A percentile compares a stretch with the other conserved stretches of the same genome.
These are phyloP conservation scores for Marisa cornuarietis DNA, from an alignment of 1,140 invertebrate genomes.

Conservation along the genomic window DNA sequence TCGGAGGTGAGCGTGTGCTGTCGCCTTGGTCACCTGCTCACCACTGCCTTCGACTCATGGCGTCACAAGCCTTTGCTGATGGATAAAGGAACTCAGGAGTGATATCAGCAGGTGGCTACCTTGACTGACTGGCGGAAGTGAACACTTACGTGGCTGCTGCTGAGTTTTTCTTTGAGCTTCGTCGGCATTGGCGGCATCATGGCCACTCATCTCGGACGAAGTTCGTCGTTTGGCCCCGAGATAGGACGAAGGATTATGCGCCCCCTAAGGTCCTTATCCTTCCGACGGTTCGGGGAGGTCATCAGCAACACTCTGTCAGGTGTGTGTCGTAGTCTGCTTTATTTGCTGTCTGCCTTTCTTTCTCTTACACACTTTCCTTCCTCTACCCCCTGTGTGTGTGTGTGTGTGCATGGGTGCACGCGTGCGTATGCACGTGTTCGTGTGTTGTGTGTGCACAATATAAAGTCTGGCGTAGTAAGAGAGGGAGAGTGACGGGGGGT, in stretches of 20 bases:
- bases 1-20: constrained; percentile 1
- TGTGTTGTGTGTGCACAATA: too few relatives aligned
- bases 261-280: constrained; percentile 16
- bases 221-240: constrained; percentile 14
- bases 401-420: too few relatives aligned
- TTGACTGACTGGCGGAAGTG: not conserved
- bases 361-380: too few relatives aligned
- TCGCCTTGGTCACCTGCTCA: not conserved
- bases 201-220: constrained; percentile 9
- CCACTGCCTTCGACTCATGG: not conserved
- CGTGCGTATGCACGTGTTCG: too few relatives aligned
- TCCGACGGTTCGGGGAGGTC: constrained; percentile 13
- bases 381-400: too few relatives aligned
- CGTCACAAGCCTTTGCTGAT: too few relatives aligned
- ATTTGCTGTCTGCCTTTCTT: not conserved
- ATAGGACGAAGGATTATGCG: constrained; percentile 16
- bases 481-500: too few relatives aligned
- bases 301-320: not conserved
- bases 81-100: not conserved
- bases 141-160: not conserved
- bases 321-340: not conserved
- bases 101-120: not conserved
- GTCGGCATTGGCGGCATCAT: not conserved
- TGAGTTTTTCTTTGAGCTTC: not conserved
- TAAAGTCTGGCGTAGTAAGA: too few relatives aligned